Evolutionary conservation across 2,113 vertebrate genomes (phyloP), one percentile per base, ranked within the genome.

Genomic region (western clawed frog (Xenopus tropicalis)): DNA sequence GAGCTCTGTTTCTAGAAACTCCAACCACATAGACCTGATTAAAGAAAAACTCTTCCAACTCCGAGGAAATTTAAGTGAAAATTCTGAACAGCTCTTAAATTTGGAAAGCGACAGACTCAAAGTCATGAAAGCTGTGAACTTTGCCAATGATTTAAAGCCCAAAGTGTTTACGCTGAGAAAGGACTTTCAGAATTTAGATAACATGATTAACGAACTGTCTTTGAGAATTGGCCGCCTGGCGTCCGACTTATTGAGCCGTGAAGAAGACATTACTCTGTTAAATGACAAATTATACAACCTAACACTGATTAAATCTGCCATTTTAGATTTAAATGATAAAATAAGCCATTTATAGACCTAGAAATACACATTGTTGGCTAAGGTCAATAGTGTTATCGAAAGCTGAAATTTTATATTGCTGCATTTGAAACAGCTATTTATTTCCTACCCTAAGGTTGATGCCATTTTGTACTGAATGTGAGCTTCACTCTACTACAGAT

Each of bases 81-180:
- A 95, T 23, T 85, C 89, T 0, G 79, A 91, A 1, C 91, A 85
- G 11, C 77, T 99, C 82, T 46, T 87, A 84, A 86, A 85, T 74
- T 87, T 99, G 1, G 96, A 98, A 87, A 85, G 93, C 52, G 86
- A 91, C 70, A 89, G 94, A 74, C 93, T 92, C 2, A 96, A 93
- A 72, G 74, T 98, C 76, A 79, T 95, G 23, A 91, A 90, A 70
- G 93, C 94, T 0, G 84, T 95, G 70, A 90, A 85, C 8, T 98
- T 98, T 75, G 95, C 95, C 68, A 87, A 88, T 16, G 96, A 98
- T 79, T 90, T 99, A 16, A 95, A 95, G 79, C 96, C 96, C 22
- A 98, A 95, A 70, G 87, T 98, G 0, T 84, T 88, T 22, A 83
- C 89, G 51, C 86, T 99, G 21, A 93, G 85, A 77, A 91, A 91